Conservation (phyloP, 1,140 invertebrate species). For the Whitmania pigra region DNA sequence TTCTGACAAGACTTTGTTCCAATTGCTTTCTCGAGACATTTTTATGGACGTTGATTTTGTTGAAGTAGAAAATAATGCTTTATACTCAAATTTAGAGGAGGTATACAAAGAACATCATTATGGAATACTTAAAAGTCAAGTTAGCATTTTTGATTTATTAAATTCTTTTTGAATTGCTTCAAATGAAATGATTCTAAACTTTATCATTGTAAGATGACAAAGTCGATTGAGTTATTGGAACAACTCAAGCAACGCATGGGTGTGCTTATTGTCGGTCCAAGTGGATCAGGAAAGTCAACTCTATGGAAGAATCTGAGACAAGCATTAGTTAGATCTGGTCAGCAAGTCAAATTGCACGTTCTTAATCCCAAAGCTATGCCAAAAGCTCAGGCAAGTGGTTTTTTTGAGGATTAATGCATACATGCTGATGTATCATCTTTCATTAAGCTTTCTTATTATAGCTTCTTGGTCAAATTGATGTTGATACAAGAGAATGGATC, state of each 20-base stretch:
- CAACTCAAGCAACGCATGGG: constrained; percentile 90
- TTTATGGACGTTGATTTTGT: constrained; percentile 56
- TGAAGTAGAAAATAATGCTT: constrained; percentile 47
- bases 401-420: background rate
- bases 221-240: constrained; percentile 86
- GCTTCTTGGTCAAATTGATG: constrained; percentile 79
- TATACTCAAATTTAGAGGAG: constrained; percentile 51
- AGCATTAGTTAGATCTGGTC: constrained; percentile 55
- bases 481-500: constrained; percentile 84
- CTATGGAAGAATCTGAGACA: constrained; percentile 66
- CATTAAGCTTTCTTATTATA: constrained; percentile 26
- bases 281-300: constrained; percentile 82
- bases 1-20: constrained; percentile 62
- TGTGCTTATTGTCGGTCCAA: constrained; percentile 86
- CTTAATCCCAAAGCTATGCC: constrained; percentile 91
- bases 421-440: background rate
- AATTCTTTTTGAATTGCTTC: background rate
- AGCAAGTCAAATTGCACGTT: constrained; percentile 59
- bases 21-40: constrained; percentile 62
- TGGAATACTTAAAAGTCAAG: constrained; percentile 53
- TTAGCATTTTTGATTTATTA: constrained; percentile 28
- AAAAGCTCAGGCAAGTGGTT: constrained; percentile 49
- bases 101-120: constrained; percentile 53
- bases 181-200: background rate
- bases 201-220: constrained; percentile 52